Evolutionary conservation across 2,888 invertebrate genomes (phyloP), one percentile per base, ranked within the genome.

Genomic region (Scaptomyza cyrtandrae): DNA sequence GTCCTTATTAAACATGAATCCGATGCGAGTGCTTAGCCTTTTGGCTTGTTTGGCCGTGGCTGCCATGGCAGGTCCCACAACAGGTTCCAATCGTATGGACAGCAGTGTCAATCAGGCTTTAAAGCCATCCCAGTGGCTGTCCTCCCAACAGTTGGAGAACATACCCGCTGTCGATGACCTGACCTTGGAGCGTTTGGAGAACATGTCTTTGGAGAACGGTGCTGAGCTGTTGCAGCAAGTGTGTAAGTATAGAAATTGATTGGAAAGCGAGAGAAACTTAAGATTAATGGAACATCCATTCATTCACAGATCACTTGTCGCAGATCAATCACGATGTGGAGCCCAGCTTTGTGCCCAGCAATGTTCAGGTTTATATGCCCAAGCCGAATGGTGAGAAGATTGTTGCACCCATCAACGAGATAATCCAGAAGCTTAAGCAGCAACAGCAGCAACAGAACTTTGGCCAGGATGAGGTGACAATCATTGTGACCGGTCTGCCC

Each of bases 401-500:
- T 6, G 60, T 48, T 3, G 73, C 71, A 0, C 59, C 78, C 14
- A 50, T 90, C 31, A 81, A 69, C 67, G 75, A 90, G 49, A 66
- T 91, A 31, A 78, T 82, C 31, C 59, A 71, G 39, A 64, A 55
- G 1, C 24, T 82, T 53, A 88, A 89, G 69, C 80, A 79, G 66
- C 57, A 78, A 53, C 44, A 60, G 58, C 16, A 41, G 16, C 41
- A 41, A 5, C 41, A 16, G 9, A 76, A 83, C 53, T 84, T 91
- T 35, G 89, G 80, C 29, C 58, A 79, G 41, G 86, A 91, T 16
- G 92, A 91, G 67, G 86, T 91, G 3, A 90, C 92, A 62, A 80
- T 91, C 66, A 82, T 89, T 46, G 78, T 91, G 14, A 89, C 90
- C 27, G 92, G 91, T 7, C 57, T 91, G 54, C 82, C 89, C 44